Percentiles rank a stretch among this genome's conserved stretches.
Evolutionary conservation across 2,797 vertebrate genomes (phyloP).

Genomic region (Enteromius radiatus): DNA sequence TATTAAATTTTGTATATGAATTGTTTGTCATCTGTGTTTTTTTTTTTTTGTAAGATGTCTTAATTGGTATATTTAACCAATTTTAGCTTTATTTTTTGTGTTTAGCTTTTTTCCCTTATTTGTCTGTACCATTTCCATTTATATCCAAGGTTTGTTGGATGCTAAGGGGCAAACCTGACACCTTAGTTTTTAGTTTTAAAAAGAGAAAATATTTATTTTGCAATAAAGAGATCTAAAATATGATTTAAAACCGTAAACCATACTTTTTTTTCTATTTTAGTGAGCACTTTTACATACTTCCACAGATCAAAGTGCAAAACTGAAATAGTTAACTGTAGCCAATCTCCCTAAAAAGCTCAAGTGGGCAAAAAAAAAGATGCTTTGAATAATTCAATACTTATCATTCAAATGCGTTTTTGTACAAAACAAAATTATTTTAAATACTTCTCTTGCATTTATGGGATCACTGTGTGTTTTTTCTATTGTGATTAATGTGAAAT

Average conservation of each 20-base stretch:
- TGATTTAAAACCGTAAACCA: conserved; percentile 61
- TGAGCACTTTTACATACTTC: conserved; percentile 55
- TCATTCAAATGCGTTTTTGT: conserved; percentile 33
- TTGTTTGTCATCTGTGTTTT: conserved; percentile 66
- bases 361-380: conserved; percentile 59
- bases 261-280: conserved; percentile 63
- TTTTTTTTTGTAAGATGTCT: conserved; percentile 67
- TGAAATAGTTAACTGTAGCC: conserved; percentile 34
- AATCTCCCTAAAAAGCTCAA: conserved; percentile 37
- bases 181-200: conserved; percentile 72
- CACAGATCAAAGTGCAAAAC: conserved; percentile 37
- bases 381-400: conserved; percentile 50
- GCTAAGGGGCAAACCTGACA: conserved; percentile 67
- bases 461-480: conserved; percentile 55
- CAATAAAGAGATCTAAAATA: conserved; percentile 71
- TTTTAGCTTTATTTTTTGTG: conserved; percentile 64
- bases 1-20: conserved; percentile 75
- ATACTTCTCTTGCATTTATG: conserved; percentile 51
- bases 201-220: conserved; percentile 81
- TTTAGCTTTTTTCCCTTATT: conserved; percentile 55
- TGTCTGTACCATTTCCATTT: conserved; percentile 61
- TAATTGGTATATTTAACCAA: conserved; percentile 73
- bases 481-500: conserved; percentile 54
- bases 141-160: conserved; percentile 71
- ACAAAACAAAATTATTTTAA: conserved; percentile 43